Base-by-base conservation (phyloP, 2,797 vertebrate species). In the Pipistrellus kuhlii region DNA sequence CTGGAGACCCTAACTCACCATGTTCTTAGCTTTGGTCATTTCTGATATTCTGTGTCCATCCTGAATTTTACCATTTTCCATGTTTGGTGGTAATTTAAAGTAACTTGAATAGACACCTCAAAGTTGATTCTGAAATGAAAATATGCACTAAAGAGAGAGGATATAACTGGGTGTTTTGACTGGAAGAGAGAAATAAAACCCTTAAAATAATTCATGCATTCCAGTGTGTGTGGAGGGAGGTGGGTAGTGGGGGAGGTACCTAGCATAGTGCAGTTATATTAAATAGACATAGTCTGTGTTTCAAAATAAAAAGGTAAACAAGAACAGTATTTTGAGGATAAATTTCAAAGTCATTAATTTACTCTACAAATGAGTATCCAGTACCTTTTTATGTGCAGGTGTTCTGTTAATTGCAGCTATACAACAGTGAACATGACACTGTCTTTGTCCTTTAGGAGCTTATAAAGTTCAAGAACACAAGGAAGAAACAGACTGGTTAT, bases 321-420 rank as follows among this genome's bases (percentile, higher is more conserved):
- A 55, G 12, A 82, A 51, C 23, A 18, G 78, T 14, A 78, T 64
- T 73, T 38, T 90, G 41, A 81, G 20, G 59, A 6, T 5, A 83
- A 68, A 73, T 57, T 89, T 76, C 30, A 66, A 91, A 87, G 71
- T 46, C 38, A 95, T 78, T 85, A 82, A 68, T 91, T 53, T 27
- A 90, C 32, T 57, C n/a, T 87, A 25, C 18, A 82, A 73, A 71
- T 32, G 32, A 75, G 32, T 73, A 62, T 1, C 66, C 71, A 83
- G 21, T 44, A 64, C 13, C 8, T 93, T 62, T 72, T 64, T 18
- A 23, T 17, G 32, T 41, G 30, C 8, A 68, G 32, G 23, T 77
- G 9, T 25, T 84, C 41, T 82, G 69, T 20, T 48, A 85, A 51
- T 11, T 41, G 17, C 3, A 11, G 18, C 9, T 18, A 35, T 32